Evolutionary conservation across 1,140 invertebrate genomes (phyloP).

Genomic region (Aphis craccivora): DNA sequence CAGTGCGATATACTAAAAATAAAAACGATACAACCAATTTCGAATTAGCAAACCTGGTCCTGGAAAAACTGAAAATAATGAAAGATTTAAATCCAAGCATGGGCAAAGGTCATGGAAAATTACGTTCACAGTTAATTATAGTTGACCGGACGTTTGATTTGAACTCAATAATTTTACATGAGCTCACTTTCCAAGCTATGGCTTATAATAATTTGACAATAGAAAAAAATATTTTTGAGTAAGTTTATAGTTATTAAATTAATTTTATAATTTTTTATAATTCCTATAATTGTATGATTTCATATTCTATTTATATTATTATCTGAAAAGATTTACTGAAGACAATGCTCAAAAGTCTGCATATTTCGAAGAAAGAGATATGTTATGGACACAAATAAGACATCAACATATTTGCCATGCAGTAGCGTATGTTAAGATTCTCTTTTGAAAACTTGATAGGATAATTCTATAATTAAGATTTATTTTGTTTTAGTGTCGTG

Average conservation of each 20-base stretch:
- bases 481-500: slow-evolving; percentile 67
- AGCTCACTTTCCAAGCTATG: slow-evolving; percentile 99
- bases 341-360: slow-evolving; percentile 85
- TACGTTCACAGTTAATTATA: slow-evolving; percentile 94
- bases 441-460: not conserved
- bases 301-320: slow-evolving; percentile 26
- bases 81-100: slow-evolving; percentile 99
- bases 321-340: slow-evolving; percentile 71
- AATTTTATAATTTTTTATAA: slow-evolving; percentile 52
- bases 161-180: slow-evolving; percentile 95
- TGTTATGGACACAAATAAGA: slow-evolving; percentile 95
- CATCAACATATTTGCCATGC: slow-evolving; percentile 99
- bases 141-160: slow-evolving; percentile 98
- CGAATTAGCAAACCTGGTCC: slow-evolving; percentile 73
- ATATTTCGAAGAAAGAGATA: slow-evolving; percentile 97
- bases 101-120: slow-evolving; percentile 96
- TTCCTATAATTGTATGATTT: not conserved
- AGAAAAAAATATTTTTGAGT: slow-evolving; percentile 99
- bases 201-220: slow-evolving; percentile 97
- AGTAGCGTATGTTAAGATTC: slow-evolving; percentile 74
- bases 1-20: slow-evolving; percentile 83
- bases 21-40: slow-evolving; percentile 96
- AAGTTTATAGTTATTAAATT: slow-evolving; percentile 61
- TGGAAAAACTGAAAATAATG: slow-evolving; percentile 98
- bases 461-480: not conserved